phyloP scores from a whole-genome alignment of 2,113 vertebrate genomes.

The Prunella fulvescens region DNA sequence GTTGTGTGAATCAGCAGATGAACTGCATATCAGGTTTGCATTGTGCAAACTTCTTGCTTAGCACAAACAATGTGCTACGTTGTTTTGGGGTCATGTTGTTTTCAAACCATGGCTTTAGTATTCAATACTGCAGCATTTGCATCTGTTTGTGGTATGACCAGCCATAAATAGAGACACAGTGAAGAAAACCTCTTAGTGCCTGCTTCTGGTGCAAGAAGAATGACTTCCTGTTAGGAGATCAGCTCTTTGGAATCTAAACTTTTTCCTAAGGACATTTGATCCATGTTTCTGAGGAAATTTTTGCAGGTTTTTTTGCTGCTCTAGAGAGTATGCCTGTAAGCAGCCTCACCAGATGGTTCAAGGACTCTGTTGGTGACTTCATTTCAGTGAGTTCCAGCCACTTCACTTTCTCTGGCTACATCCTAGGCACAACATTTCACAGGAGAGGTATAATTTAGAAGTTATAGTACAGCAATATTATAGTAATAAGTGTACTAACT shows the following conservation, averaged over 20 bases:
- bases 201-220: not conserved
- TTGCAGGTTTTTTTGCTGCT: not conserved
- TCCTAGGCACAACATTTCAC: not conserved
- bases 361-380: not conserved
- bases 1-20: not conserved
- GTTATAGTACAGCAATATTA: not conserved
- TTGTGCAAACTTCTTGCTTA: not conserved
- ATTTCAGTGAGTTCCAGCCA: not conserved
- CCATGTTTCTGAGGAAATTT: not conserved
- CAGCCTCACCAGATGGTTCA: not conserved
- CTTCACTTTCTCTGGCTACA: not conserved
- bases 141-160: not conserved
- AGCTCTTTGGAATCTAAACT: not conserved
- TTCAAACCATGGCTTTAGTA: not conserved
- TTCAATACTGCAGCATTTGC: not conserved
- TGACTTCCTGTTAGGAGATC: not conserved
- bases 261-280: not conserved
- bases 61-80: accelerated
- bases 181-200: not conserved
- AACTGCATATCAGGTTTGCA: not conserved
- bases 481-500: not conserved
- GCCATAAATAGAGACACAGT: not conserved
- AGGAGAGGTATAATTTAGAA: not conserved
- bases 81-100: not conserved
- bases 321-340: not conserved